Evolutionary conservation across 2,888 invertebrate genomes (phyloP).

Genomic region (Physocephala rufipes): DNA sequence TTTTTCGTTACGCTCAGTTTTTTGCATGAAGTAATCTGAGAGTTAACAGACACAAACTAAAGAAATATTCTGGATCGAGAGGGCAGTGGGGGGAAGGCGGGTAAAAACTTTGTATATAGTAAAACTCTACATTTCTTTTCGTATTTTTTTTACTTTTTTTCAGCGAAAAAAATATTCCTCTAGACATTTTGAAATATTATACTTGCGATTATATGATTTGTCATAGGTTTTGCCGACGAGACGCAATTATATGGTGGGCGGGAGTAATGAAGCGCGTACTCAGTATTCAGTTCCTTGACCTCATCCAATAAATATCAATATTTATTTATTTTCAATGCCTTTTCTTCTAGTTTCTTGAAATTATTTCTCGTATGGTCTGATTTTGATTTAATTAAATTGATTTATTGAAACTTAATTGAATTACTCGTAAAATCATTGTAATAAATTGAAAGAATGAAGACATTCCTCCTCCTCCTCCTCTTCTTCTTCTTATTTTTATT

Average conservation of each 20-base stretch:
- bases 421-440: not conserved
- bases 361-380: not conserved
- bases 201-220: not conserved
- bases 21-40: no score
- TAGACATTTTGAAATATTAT: constrained; percentile 16
- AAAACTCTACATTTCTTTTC: not conserved
- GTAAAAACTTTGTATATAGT: no score
- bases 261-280: no score
- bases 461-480: no score
- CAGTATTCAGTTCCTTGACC: constrained; percentile 16
- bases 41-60: no score
- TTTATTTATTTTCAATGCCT: constrained; percentile 6
- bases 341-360: not conserved
- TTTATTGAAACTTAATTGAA: constrained; percentile 13
- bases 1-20: not conserved
- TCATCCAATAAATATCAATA: constrained; percentile 1
- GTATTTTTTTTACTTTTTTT: constrained; percentile 9
- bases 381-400: not conserved
- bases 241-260: no score
- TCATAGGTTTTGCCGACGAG: no score
- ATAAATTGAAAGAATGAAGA: not conserved
- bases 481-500: no score
- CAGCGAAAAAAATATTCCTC: constrained; percentile 3
- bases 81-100: no score
- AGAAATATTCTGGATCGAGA: no score